These are phyloP conservation scores for Capreolus pygargus DNA, from an alignment of 2,113 vertebrate genomes.

Conservation along the genomic window DNA sequence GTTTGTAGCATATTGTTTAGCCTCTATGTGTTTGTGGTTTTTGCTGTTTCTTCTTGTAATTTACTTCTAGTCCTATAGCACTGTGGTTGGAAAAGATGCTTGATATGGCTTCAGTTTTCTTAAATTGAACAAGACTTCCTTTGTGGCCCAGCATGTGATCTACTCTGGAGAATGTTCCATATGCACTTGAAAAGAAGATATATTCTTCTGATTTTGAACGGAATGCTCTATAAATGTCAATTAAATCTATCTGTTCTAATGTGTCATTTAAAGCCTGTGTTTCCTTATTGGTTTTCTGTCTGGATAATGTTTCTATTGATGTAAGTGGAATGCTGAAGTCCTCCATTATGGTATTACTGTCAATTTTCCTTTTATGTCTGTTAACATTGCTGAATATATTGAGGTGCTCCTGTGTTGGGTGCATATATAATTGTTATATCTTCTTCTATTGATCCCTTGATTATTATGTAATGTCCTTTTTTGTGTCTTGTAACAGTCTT, in stretches of 20 bases:
- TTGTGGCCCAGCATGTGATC: not conserved
- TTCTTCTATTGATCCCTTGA: not conserved
- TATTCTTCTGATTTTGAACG: not conserved
- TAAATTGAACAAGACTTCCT: not conserved
- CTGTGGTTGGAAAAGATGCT: not conserved
- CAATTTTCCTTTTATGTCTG: not conserved
- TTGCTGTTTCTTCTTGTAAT: not conserved
- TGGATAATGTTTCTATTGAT: not conserved
- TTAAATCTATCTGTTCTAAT: not conserved
- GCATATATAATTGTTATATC: not conserved
- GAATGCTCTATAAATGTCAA: not conserved
- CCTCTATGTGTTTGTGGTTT: not conserved
- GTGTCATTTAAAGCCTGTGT: not conserved
- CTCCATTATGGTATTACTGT: not conserved
- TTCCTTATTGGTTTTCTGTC: not conserved
- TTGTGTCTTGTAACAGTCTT: not conserved
- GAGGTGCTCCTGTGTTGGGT: not conserved
- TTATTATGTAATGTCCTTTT: not conserved
- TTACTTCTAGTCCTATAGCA: not conserved
- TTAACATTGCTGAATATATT: not conserved
- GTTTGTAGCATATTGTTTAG: not conserved
- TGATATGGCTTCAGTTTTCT: not conserved
- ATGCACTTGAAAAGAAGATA: not conserved
- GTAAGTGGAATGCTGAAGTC: not conserved
- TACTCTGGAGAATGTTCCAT: not conserved